Evolutionary conservation across 23 tunicate species (phyloP).

Genomic region (Halocynthia aurantium): DNA sequence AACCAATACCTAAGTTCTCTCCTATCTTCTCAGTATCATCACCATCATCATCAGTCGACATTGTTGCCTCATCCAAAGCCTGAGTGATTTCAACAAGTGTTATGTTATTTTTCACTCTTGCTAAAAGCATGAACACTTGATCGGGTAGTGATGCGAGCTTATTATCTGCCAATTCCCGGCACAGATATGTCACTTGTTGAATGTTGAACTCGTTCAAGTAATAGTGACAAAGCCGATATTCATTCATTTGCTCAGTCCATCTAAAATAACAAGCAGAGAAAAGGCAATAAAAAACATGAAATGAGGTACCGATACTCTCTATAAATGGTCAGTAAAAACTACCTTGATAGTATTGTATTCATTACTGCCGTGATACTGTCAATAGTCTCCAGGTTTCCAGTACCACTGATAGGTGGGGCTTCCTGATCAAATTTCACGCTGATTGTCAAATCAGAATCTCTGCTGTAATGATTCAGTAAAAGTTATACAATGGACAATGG

Average conservation of each 20-base stretch:
- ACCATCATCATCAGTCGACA: neutral
- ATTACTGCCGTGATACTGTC: too few relatives aligned
- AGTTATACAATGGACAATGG: too few relatives aligned
- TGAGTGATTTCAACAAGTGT: conserved; percentile 1
- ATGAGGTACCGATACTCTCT: too few relatives aligned
- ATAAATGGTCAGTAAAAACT: too few relatives aligned
- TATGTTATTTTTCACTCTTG: conserved; percentile 20
- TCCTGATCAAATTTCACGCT: too few relatives aligned
- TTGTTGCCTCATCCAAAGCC: conserved; percentile 13
- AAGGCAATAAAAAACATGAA: too few relatives aligned
- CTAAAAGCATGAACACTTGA: conserved; percentile 44
- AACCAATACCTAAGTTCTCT: neutral
- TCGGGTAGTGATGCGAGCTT: conserved; percentile 10
- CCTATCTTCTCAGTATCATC: neutral
- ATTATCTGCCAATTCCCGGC: conserved; percentile 38
- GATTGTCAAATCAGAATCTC: too few relatives aligned
- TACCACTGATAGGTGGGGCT: too few relatives aligned
- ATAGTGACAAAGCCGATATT: neutral
- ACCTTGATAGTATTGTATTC: too few relatives aligned
- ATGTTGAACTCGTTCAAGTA: conserved; percentile 53
- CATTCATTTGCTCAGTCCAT: conserved; percentile 1
- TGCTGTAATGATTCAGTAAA: too few relatives aligned
- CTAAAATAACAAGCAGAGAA: neutral
- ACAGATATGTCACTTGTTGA: conserved; percentile 53
- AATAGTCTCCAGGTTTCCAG: too few relatives aligned